Percentiles rank a stretch among this genome's conserved stretches.
These are phyloP conservation scores for Apodemia duryi DNA, from an alignment of 2,888 invertebrate species.

Conservation along the genomic window DNA sequence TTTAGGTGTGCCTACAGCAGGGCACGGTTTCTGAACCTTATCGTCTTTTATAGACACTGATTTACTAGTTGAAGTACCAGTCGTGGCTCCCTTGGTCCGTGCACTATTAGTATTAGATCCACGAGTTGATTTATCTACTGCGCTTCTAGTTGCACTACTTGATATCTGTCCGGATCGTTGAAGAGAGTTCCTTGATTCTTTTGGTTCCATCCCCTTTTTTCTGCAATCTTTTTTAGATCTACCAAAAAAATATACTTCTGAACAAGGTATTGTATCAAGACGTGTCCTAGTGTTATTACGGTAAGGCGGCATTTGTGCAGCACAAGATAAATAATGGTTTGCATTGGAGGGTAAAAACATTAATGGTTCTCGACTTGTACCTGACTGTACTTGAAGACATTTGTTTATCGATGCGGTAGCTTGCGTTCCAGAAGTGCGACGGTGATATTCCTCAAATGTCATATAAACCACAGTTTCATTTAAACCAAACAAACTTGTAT, in stretches of 20 bases:
- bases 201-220: constrained; percentile 52
- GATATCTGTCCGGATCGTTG: constrained; percentile 33
- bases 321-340: constrained; percentile 37
- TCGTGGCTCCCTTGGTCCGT: background rate
- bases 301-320: constrained; percentile 32
- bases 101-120: background rate
- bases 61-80: constrained; percentile 30
- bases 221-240: constrained; percentile 42
- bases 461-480: constrained; percentile 54
- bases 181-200: constrained; percentile 32
- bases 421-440: constrained; percentile 53
- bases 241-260: constrained; percentile 57
- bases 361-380: constrained; percentile 20
- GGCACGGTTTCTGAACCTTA: constrained; percentile 40
- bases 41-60: constrained; percentile 52
- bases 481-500: constrained; percentile 37
- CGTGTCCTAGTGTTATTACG: constrained; percentile 27
- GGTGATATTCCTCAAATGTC: constrained; percentile 47
- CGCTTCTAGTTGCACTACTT: constrained; percentile 25
- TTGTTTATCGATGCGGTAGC: constrained; percentile 70
- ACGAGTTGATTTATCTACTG: background rate
- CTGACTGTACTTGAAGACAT: constrained; percentile 53
- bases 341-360: constrained; percentile 28
- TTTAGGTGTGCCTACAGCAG: constrained; percentile 38
- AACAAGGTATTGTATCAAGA: constrained; percentile 34